A percentile compares a stretch with the other conserved stretches of the same genome.
phyloP scores from a whole-genome alignment of 1,140 invertebrate genomes.

The Nasonia vitripennis region DNA sequence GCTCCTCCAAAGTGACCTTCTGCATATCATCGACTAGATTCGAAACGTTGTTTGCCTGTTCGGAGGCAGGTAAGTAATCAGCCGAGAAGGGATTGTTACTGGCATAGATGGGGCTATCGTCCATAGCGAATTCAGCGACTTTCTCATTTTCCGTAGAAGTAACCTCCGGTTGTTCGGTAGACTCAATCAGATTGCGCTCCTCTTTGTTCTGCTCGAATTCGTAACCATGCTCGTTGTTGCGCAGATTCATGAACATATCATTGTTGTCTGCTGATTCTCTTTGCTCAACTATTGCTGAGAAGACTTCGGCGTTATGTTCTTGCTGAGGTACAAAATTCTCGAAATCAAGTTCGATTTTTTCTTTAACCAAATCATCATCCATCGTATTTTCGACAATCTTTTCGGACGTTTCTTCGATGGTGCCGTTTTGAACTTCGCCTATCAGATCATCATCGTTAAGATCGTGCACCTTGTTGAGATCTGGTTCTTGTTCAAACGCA shows the following conservation, averaged over 20 bases:
- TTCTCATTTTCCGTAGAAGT: neutral
- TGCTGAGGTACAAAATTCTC: constrained; percentile 34
- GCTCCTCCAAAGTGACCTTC: neutral
- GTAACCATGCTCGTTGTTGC: constrained; percentile 23
- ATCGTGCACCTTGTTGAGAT: constrained; percentile 80
- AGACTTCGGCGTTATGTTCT: constrained; percentile 30
- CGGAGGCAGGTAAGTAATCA: constrained; percentile 7
- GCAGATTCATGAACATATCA: constrained; percentile 45
- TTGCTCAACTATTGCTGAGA: constrained; percentile 33
- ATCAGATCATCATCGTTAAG: constrained; percentile 78
- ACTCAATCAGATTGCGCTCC: neutral
- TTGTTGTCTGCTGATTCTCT: constrained; percentile 41
- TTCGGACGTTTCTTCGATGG: constrained; percentile 43
- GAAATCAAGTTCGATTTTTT: constrained; percentile 24
- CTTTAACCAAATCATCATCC: neutral
- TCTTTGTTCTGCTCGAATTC: neutral
- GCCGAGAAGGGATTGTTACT: constrained; percentile 42
- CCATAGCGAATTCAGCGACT: neutral
- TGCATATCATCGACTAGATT: neutral
- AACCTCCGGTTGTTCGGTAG: neutral
- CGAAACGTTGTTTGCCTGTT: neutral
- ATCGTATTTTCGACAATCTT: constrained; percentile 27
- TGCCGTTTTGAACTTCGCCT: constrained; percentile 66
- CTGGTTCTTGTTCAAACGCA: constrained; percentile 77
- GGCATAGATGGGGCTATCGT: constrained; percentile 15